Base-by-base conservation (phyloP, 2,113 vertebrate species). In the Tricholaema leucomelas region DNA sequence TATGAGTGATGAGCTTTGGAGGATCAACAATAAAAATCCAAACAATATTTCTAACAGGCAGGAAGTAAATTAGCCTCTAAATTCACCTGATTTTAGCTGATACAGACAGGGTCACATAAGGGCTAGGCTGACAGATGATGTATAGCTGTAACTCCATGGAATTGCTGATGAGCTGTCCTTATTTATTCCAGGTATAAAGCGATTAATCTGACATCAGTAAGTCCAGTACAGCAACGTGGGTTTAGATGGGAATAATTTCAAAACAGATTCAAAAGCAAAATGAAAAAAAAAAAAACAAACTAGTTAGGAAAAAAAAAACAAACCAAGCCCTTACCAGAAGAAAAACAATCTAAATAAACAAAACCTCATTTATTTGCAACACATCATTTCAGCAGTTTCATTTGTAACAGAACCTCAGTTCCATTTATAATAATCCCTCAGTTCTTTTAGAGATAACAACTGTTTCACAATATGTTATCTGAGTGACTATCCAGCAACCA, bases 311-410 rank as follows among this genome's bases (percentile, higher is more conserved):
- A 90, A 90, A 79, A 70, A 44, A 48, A 67, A 81, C 16, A 44
- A 90, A 70, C 66, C 60, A 82, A 86, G 92, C 81, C n/a, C 11
- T 6, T 58, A 60, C 35, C 77, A 74, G 60, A 40, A 74, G 42
- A 67, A 81, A 42, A 42, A 50, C 67, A 74, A 78, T 70, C 58
- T 61, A 76, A 79, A 81, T 56, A 90, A 70, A 71, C 64, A 82
- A 88, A 93, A 84, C 35, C 11, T n/a, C 70, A 55, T 94, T 92
- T 93, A 75, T 95, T 95, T 92, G 71, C 50, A 88, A 76, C 70
- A 71, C 64, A 59, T 95, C 66, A 91, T 76, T 88, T 76, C 55
- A 48, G 44, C 33, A 59, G 80, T 31, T 88, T 75, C 75, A 81
- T 93, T 93, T 90, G 58, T 63, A 59, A 66, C 12, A 70, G 72